Conservation (phyloP, 2,797 vertebrate genomes). For the Falco columbarius region DNA sequence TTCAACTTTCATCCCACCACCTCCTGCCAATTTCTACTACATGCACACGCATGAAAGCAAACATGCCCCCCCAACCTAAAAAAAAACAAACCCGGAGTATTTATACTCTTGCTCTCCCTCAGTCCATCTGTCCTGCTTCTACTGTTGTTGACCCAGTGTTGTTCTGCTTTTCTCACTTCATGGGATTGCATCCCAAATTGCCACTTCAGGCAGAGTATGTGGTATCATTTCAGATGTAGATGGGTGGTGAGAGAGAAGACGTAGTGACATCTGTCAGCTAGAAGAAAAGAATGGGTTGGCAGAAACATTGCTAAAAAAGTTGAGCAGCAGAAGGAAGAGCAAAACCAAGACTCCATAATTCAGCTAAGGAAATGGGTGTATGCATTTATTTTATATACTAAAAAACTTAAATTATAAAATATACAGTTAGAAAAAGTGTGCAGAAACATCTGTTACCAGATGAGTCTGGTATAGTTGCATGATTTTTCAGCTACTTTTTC, state of each 20-base stretch:
- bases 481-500: background rate
- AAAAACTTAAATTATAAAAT: background rate
- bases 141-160: slow-evolving; percentile 20
- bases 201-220: background rate
- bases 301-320: slow-evolving; percentile 12
- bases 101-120: slow-evolving; percentile 47
- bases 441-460: background rate
- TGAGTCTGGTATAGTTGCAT: background rate
- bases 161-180: slow-evolving; percentile 36
- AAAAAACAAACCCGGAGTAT: background rate
- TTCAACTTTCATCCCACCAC: background rate
- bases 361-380: background rate
- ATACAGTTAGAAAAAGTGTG: background rate
- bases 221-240: slow-evolving; percentile 9
- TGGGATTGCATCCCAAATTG: background rate
- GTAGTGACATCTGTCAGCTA: slow-evolving; percentile 43
- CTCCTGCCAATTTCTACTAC: slow-evolving; percentile 45
- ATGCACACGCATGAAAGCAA: background rate
- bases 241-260: slow-evolving; percentile 11
- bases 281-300: background rate
- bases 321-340: background rate
- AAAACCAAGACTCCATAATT: background rate
- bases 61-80: background rate
- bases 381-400: background rate
- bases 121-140: slow-evolving; percentile 56